These are phyloP conservation scores for Choreutis nemorana DNA, from an alignment of 2,888 invertebrate genomes.

Conservation along the genomic window DNA sequence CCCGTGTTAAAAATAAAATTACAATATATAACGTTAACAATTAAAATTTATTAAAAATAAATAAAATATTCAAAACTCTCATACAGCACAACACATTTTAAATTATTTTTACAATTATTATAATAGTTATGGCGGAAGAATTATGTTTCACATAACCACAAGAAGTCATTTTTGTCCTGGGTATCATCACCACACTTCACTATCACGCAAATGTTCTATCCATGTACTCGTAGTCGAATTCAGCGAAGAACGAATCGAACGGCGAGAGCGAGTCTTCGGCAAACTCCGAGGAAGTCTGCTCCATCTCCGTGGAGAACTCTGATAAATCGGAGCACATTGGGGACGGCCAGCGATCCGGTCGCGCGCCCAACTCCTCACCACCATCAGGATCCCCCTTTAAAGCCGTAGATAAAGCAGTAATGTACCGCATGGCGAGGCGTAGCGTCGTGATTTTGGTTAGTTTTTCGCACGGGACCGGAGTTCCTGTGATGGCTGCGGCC, in stretches of 20 bases:
- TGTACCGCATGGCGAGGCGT: slow-evolving; percentile 87
- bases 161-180: slow-evolving; percentile 18
- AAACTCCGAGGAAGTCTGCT: slow-evolving; percentile 55
- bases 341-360: slow-evolving; percentile 49
- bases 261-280: slow-evolving; percentile 66
- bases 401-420: slow-evolving; percentile 75
- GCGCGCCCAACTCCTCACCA: slow-evolving; percentile 20
- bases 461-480: slow-evolving; percentile 73
- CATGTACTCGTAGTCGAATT: slow-evolving; percentile 56
- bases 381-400: slow-evolving; percentile 59
- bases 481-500: slow-evolving; percentile 57
- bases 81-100: slow-evolving; percentile 22
- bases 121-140: slow-evolving; percentile 51
- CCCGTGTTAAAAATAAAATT: slow-evolving; percentile 24
- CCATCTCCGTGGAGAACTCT: slow-evolving; percentile 52
- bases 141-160: slow-evolving; percentile 38
- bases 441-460: slow-evolving; percentile 90
- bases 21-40: slow-evolving; percentile 43
- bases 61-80: slow-evolving; percentile 31
- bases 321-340: slow-evolving; percentile 64
- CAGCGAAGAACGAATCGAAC: slow-evolving; percentile 63
- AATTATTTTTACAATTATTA: slow-evolving; percentile 20
- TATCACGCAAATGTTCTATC: slow-evolving; percentile 59
- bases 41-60: slow-evolving; percentile 48
- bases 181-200: slow-evolving; percentile 30